Percentiles rank a stretch among this genome's conserved stretches.
These are phyloP conservation scores for Cydia fagiglandana DNA, from an alignment of 1,140 invertebrate genomes.

Conservation along the genomic window DNA sequence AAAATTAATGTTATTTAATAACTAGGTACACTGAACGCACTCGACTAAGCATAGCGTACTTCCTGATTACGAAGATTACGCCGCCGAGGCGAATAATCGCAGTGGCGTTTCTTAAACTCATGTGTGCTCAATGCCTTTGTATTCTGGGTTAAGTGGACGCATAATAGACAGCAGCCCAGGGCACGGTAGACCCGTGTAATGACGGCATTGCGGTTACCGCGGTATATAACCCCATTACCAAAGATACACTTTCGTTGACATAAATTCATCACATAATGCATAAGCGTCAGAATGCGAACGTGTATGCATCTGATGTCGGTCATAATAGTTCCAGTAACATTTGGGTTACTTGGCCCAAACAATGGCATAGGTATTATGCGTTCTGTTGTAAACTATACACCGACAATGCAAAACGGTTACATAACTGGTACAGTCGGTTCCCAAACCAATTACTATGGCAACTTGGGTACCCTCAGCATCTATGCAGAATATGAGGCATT, in stretches of 20 bases:
- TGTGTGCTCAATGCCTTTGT: not conserved
- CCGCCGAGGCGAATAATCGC: not conserved
- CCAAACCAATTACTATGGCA: no score
- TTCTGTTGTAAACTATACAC: no score
- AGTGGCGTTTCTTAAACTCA: not conserved
- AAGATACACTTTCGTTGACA: constrained; percentile 7
- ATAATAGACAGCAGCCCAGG: not conserved
- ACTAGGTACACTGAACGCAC: constrained; percentile 10
- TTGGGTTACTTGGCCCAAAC: no score
- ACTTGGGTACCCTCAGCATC: no score
- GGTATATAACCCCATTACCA: not conserved
- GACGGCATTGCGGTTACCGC: constrained; percentile 1
- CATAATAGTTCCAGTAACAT: no score
- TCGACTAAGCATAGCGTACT: not conserved
- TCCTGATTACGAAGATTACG: constrained; percentile 26
- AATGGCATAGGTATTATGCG: no score
- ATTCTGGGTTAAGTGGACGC: constrained; percentile 7
- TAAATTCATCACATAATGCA: not conserved
- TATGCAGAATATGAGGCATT: no score
- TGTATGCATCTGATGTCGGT: not conserved
- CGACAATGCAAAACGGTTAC: no score
- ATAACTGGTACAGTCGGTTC: no score
- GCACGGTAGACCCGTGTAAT: not conserved
- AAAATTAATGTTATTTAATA: constrained; percentile 28
- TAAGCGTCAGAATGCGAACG: not conserved